phyloP scores from a whole-genome alignment of 1,140 invertebrate species.

The Elysia chlorotica region DNA sequence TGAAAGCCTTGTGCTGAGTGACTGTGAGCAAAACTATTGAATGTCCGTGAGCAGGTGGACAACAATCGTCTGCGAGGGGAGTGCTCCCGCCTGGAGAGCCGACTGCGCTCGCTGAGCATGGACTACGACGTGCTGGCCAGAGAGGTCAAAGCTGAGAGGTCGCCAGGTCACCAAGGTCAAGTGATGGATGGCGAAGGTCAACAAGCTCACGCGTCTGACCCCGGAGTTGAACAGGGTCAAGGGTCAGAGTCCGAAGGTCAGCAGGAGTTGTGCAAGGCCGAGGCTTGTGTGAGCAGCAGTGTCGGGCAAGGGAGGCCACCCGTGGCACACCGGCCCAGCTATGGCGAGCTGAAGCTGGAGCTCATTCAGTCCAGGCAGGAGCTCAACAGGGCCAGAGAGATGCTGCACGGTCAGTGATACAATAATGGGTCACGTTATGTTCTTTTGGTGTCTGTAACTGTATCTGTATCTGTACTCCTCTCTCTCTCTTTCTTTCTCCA shows the following conservation, averaged over 20 bases:
- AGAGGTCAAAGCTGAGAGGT: conserved; percentile 30
- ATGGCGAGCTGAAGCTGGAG: conserved; percentile 53
- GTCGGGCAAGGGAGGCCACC: conserved; percentile 30
- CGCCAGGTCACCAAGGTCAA: too few relatives aligned
- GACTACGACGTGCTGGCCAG: conserved; percentile 71
- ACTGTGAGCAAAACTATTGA: not conserved
- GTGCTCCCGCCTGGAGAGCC: conserved; percentile 65
- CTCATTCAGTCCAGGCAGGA: conserved; percentile 53
- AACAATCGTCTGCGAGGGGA: conserved; percentile 46
- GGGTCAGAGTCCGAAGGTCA: not conserved
- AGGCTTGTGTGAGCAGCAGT: conserved; percentile 67
- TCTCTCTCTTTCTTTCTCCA: too few relatives aligned
- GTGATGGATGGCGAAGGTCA: too few relatives aligned
- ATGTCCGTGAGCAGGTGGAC: conserved; percentile 25
- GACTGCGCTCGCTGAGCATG: conserved; percentile 72
- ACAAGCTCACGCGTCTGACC: conserved; percentile 17
- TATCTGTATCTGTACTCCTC: too few relatives aligned
- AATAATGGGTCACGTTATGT: too few relatives aligned
- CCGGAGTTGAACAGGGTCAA: not conserved
- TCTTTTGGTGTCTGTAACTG: too few relatives aligned
- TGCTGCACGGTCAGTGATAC: conserved; percentile 65
- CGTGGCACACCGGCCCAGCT: conserved; percentile 10
- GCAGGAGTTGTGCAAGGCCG: conserved; percentile 68
- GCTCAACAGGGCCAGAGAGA: conserved; percentile 65
- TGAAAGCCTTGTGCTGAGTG: not conserved